A percentile compares a stretch with the other conserved stretches of the same genome.
These are phyloP conservation scores for Kryptolebias ocellatus DNA, from an alignment of 2,797 vertebrate species.

Conservation along the genomic window DNA sequence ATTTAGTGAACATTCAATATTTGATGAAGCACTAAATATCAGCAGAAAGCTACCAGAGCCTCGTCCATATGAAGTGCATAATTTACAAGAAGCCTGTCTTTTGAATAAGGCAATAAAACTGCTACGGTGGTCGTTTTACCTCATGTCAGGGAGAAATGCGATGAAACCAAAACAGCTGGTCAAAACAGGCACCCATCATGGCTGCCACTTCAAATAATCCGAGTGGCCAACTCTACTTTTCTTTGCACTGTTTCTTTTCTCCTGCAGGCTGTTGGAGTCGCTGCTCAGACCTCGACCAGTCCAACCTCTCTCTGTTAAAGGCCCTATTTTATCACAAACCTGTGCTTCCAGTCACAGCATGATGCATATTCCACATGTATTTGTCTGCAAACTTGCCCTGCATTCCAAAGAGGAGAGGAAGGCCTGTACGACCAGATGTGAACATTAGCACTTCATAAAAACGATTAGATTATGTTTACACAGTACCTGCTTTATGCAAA, in stretches of 20 bases:
- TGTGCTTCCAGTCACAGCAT: conserved; percentile 9
- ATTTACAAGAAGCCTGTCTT: too few species aligned
- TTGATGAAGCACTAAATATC: too few species aligned
- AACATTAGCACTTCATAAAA: conserved; percentile 7
- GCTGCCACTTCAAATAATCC: conserved; percentile 45
- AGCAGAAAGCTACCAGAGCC: too few species aligned
- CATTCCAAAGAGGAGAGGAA: not conserved
- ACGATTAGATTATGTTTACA: conserved; percentile 41
- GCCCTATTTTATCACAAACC: not conserved
- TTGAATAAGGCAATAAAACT: too few species aligned
- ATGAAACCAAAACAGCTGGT: conserved; percentile 25
- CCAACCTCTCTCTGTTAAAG: conserved; percentile 9
- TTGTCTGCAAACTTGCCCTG: not conserved
- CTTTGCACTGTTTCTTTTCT: too few species aligned
- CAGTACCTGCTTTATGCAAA: conserved; percentile 23
- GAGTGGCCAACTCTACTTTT: conserved; percentile 37
- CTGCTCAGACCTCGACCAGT: too few species aligned
- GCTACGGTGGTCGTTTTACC: too few species aligned
- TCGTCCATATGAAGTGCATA: too few species aligned
- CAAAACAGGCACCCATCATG: conserved; percentile 34
- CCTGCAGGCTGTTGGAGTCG: too few species aligned
- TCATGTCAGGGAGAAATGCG: too few species aligned
- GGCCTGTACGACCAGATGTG: not conserved
- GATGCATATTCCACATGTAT: conserved; percentile 30
- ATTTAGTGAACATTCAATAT: too few species aligned